phyloP scores from a whole-genome alignment of 2,797 vertebrate species.

The Acrossocheilus fasciatus region DNA sequence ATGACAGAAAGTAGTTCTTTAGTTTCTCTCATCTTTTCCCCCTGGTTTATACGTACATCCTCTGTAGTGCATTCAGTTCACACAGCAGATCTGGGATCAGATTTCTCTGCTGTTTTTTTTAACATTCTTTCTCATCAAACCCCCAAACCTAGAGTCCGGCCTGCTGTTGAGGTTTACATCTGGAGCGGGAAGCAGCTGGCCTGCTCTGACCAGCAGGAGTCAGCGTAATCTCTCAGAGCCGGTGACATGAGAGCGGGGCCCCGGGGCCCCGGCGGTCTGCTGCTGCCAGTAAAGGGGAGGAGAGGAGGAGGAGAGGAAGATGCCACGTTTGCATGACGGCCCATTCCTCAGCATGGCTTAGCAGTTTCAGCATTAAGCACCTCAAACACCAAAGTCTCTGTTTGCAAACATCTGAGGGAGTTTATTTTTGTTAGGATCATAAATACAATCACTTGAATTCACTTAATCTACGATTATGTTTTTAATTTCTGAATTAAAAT shows the following conservation, averaged over 20 bases:
- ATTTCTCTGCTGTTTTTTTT: slow-evolving; percentile 34
- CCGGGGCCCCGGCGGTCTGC: slow-evolving; percentile 59
- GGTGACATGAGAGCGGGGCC: slow-evolving; percentile 34
- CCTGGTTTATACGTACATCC: neutral
- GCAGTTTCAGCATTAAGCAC: neutral
- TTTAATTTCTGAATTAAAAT: neutral
- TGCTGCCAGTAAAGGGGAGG: slow-evolving; percentile 59
- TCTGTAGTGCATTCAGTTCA: slow-evolving; percentile 3
- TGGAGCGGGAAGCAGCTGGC: slow-evolving; percentile 19
- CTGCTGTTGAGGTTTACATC: neutral
- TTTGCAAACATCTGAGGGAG: neutral
- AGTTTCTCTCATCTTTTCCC: neutral
- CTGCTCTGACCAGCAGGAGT: slow-evolving; percentile 54
- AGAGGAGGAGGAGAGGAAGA: slow-evolving; percentile 57
- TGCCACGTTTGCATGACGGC: slow-evolving; percentile 80
- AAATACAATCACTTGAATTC: neutral
- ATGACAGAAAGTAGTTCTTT: neutral
- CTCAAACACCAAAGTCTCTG: neutral
- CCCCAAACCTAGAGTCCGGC: slow-evolving; percentile 20
- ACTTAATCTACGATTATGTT: neutral
- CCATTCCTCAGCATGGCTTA: slow-evolving; percentile 25
- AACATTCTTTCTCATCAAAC: slow-evolving; percentile 9
- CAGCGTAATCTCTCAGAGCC: slow-evolving; percentile 55
- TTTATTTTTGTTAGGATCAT: neutral
- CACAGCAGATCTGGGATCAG: slow-evolving; percentile 37